Evolutionary conservation across 37 sponge, comb jelly and placozoan genomes (phyloP).

Genomic region (Theonella swinhoei): DNA sequence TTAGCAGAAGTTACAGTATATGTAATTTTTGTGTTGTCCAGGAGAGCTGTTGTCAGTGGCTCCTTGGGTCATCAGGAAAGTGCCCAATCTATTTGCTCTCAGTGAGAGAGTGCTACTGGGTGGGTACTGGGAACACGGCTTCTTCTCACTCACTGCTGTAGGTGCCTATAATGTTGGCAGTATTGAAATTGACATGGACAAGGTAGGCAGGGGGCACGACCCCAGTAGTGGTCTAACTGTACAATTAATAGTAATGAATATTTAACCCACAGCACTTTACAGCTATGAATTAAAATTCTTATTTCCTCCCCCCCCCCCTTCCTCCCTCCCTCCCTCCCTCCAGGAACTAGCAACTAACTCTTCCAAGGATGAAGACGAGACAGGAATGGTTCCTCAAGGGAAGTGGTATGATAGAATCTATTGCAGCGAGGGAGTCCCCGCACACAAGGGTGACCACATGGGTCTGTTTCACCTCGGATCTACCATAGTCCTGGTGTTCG

Average conservation of each 20-base stretch:
- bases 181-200: slow-evolving; percentile 64
- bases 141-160: slow-evolving; percentile 92
- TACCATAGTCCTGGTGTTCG: slow-evolving; percentile 91
- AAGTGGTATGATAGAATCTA: not conserved
- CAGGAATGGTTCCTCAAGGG: not conserved
- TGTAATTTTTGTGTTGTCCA: too few relatives aligned
- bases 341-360: not conserved
- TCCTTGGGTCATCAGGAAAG: slow-evolving; percentile 78
- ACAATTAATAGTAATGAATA: too few relatives aligned
- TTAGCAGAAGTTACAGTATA: too few relatives aligned
- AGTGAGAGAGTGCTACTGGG: slow-evolving; percentile 90
- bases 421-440: not conserved
- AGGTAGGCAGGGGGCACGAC: too few relatives aligned
- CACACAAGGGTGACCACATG: slow-evolving; percentile 77
- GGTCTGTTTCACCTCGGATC: slow-evolving; percentile 92
- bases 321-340: not conserved
- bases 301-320: too few relatives aligned
- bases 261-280: too few relatives aligned
- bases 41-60: slow-evolving; percentile 92
- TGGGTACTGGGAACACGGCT: slow-evolving; percentile 91
- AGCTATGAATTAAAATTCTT: too few relatives aligned
- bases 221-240: too few relatives aligned
- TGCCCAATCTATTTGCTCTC: slow-evolving; percentile 80
- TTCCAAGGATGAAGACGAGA: not conserved
- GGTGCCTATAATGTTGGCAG: slow-evolving; percentile 98